A percentile compares a stretch with the other conserved stretches of the same genome.
Conservation (phyloP, 1,140 invertebrate genomes). For the Microplitis mediator region DNA sequence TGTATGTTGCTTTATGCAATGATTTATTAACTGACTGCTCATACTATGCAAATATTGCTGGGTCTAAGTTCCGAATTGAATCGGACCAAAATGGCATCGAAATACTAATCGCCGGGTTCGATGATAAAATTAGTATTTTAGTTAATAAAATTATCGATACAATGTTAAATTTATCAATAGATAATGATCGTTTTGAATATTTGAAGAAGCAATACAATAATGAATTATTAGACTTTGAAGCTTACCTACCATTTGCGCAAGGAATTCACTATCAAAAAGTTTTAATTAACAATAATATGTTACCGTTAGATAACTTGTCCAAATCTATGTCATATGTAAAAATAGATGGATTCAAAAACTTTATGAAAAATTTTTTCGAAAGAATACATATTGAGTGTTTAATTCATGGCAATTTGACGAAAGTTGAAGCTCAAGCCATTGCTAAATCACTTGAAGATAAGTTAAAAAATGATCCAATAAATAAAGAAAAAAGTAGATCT, state of each 20-base stretch:
- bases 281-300: no score
- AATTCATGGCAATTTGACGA: slow-evolving; percentile 83
- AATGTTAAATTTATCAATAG: slow-evolving; percentile 80
- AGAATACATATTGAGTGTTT: slow-evolving; percentile 84
- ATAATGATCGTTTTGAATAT: slow-evolving; percentile 86
- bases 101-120: slow-evolving; percentile 88
- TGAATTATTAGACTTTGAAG: slow-evolving; percentile 79
- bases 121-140: slow-evolving; percentile 86
- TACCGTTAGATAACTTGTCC: slow-evolving; percentile 72
- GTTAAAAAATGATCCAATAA: no score
- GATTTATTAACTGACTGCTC: slow-evolving; percentile 91
- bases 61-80: slow-evolving; percentile 77
- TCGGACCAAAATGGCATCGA: slow-evolving; percentile 81
- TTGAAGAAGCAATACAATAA: slow-evolving; percentile 85
- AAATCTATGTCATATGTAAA: slow-evolving; percentile 78
- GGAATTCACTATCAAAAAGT: slow-evolving; percentile 85
- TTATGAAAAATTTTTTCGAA: slow-evolving; percentile 77
- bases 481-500: background rate
- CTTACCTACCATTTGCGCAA: slow-evolving; percentile 93
- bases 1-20: slow-evolving; percentile 83
- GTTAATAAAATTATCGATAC: slow-evolving; percentile 87
- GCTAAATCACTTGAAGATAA: slow-evolving; percentile 55
- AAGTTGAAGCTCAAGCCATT: slow-evolving; percentile 63
- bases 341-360: slow-evolving; percentile 73
- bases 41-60: slow-evolving; percentile 90